Evolutionary conservation across 2,113 vertebrate species (phyloP).

Genomic region (Thymallus thymallus): DNA sequence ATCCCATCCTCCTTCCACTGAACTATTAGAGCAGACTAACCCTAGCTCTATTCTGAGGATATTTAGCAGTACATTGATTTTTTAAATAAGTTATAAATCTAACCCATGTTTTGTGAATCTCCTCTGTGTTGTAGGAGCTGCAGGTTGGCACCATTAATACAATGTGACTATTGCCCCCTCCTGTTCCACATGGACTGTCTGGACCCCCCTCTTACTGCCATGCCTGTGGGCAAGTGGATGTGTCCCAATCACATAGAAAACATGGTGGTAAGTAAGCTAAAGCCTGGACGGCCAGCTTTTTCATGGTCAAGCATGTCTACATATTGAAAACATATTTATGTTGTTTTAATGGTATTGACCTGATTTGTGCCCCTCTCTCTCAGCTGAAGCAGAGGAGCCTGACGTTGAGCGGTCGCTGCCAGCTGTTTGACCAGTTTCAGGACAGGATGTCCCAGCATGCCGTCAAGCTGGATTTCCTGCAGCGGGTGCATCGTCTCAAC

Average conservation of each 20-base stretch:
- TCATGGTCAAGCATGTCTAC: not conserved
- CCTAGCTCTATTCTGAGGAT: no score
- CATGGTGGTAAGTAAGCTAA: conserved; percentile 81
- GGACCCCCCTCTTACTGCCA: conserved; percentile 93
- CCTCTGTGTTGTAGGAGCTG: conserved; percentile 83
- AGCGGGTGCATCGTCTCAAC: conserved; percentile 88
- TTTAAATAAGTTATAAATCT: not conserved
- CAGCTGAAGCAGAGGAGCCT: conserved; percentile 95
- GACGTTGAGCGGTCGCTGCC: conserved; percentile 93
- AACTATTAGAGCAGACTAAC: no score
- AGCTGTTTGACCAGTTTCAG: conserved; percentile 97
- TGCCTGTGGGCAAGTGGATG: conserved; percentile 98
- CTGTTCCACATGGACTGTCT: conserved; percentile 99
- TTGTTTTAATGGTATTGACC: not conserved
- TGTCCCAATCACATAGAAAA: conserved; percentile 98
- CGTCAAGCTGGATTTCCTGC: conserved; percentile 94
- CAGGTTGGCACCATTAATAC: conserved; percentile 92
- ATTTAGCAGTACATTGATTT: not conserved
- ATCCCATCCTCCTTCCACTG: no score
- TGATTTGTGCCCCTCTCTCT: not conserved
- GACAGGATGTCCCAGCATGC: conserved; percentile 96
- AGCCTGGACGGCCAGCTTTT: not conserved
- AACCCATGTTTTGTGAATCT: not conserved
- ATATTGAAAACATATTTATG: not conserved
- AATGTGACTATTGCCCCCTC: conserved; percentile 97